These are phyloP conservation scores for Malurus cyaneus DNA, from an alignment of 2,113 vertebrate genomes.

Conservation along the genomic window DNA sequence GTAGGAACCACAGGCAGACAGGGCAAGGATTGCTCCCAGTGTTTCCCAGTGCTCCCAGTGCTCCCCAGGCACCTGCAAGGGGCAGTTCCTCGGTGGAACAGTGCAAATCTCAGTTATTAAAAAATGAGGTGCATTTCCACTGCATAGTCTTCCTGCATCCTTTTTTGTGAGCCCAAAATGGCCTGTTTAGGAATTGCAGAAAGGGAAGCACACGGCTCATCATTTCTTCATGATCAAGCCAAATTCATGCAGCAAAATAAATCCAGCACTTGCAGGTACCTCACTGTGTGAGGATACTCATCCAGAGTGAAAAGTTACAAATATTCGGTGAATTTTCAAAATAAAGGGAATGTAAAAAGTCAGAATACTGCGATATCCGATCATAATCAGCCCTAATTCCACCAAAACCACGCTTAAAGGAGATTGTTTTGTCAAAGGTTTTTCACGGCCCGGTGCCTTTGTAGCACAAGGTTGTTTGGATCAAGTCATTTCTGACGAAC, in stretches of 20 bases:
- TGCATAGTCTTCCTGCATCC: not conserved
- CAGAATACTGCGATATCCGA: not conserved
- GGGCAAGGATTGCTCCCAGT: not conserved
- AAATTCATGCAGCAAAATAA: not conserved
- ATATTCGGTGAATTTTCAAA: not conserved
- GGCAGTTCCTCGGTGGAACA: not conserved
- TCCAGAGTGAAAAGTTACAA: not conserved
- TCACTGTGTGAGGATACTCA: not conserved
- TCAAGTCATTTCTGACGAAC: slow-evolving; percentile 34
- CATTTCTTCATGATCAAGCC: not conserved
- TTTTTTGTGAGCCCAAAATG: not conserved
- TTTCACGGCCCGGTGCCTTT: slow-evolving; percentile 35
- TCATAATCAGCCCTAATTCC: slow-evolving; percentile 49
- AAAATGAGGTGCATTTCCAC: not conserved
- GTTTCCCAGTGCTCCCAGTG: not conserved
- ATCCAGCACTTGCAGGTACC: not conserved
- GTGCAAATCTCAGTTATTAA: no score
- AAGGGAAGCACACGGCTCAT: not conserved
- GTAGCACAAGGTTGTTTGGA: slow-evolving; percentile 57
- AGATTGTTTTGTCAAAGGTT: slow-evolving; percentile 58
- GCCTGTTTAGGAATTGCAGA: not conserved
- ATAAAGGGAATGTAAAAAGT: slow-evolving; percentile 17
- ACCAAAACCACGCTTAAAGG: slow-evolving; percentile 21
- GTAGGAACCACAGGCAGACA: not conserved
- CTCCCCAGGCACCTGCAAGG: not conserved